A percentile compares a stretch with the other conserved stretches of the same genome.
These are phyloP conservation scores for Trissolcus brochymenae DNA, from an alignment of 2,888 invertebrate species.

Conservation along the genomic window DNA sequence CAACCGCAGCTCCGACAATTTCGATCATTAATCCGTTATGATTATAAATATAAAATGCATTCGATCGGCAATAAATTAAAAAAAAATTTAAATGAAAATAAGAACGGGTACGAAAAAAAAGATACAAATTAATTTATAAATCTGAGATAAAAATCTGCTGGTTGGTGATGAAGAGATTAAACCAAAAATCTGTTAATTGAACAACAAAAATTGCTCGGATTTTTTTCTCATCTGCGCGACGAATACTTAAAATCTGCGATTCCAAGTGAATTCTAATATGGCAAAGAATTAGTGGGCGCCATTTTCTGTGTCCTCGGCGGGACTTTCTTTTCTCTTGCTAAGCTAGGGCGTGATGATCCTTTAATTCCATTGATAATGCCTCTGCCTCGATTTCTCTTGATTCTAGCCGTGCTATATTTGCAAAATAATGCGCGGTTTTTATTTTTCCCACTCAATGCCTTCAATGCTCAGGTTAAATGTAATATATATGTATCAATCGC, in stretches of 20 bases:
- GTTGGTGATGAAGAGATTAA: too few relatives aligned
- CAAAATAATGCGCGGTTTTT: conserved; percentile 30
- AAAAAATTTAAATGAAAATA: too few relatives aligned
- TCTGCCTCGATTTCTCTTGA: conserved; percentile 33
- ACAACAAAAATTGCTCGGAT: too few relatives aligned
- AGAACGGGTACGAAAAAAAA: too few relatives aligned
- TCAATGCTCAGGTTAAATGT: neutral
- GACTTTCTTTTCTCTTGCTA: conserved; percentile 40
- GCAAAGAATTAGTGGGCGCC: conserved; percentile 32
- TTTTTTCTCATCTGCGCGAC: too few relatives aligned
- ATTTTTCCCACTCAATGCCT: neutral
- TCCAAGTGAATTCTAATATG: conserved; percentile 39
- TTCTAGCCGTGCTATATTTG: conserved; percentile 28
- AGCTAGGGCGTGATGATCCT: conserved; percentile 45
- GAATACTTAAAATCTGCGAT: conserved; percentile 7
- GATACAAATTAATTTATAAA: too few relatives aligned
- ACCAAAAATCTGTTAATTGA: too few relatives aligned
- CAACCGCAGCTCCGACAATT: neutral
- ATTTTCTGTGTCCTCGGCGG: conserved; percentile 28
- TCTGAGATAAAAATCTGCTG: too few relatives aligned
- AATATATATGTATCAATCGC: too few relatives aligned
- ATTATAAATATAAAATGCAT: too few relatives aligned
- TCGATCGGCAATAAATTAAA: too few relatives aligned
- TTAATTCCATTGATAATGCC: conserved; percentile 40
- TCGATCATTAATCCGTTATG: neutral